A percentile compares a stretch with the other conserved stretches of the same genome.
These are phyloP conservation scores for Hirtodrosophila duncani DNA, from an alignment of 2,888 invertebrate genomes.

Conservation along the genomic window DNA sequence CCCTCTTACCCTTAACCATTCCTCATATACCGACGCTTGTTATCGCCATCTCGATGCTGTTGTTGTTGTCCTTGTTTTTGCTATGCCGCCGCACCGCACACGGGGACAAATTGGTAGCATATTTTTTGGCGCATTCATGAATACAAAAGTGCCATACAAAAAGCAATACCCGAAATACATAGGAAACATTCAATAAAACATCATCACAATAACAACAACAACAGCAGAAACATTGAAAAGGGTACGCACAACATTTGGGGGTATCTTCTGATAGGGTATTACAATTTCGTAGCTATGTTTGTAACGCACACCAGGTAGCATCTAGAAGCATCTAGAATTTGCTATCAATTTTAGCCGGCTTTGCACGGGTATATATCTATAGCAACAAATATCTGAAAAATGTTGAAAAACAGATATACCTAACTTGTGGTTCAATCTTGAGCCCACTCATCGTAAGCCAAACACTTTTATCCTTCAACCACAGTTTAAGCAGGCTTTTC, in stretches of 20 bases:
- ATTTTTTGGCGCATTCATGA: constrained; percentile 70
- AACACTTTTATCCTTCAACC: no score
- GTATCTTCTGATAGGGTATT: no score
- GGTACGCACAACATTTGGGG: constrained; percentile 5
- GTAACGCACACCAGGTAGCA: no score
- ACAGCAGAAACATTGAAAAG: background rate
- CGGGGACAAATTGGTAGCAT: constrained; percentile 72
- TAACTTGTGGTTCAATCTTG: no score
- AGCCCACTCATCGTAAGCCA: no score
- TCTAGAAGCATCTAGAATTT: no score
- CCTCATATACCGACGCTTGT: constrained; percentile 8
- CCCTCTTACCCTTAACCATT: background rate
- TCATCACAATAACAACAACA: constrained; percentile 40
- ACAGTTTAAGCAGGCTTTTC: no score
- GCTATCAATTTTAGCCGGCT: no score
- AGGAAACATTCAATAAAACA: constrained; percentile 71
- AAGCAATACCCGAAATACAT: constrained; percentile 41
- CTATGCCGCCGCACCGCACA: constrained; percentile 42
- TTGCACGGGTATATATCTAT: no score
- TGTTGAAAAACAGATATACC: no score
- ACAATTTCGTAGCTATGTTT: no score
- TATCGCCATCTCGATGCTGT: constrained; percentile 6
- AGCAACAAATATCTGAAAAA: no score
- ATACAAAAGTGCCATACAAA: constrained; percentile 52
- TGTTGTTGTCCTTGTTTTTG: constrained; percentile 12